Base-by-base conservation (phyloP, 92 coral and sea anemone genomes). In the Diadumene lineata region DNA sequence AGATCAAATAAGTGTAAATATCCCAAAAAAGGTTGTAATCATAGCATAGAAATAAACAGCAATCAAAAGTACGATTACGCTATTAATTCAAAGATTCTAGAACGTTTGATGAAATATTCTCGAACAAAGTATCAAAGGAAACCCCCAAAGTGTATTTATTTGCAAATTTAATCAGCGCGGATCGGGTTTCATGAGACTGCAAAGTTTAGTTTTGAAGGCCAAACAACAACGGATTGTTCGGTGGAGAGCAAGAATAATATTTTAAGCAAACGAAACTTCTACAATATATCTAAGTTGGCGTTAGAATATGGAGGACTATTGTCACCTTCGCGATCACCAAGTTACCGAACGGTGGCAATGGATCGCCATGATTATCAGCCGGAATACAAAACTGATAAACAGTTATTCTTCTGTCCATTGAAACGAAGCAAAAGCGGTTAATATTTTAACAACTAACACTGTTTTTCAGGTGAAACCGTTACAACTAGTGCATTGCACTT, bases 391-490 rank as follows among this genome's bases (percentile, higher is more conserved):
- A 38, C 48, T 23, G 58, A 13, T 29, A 60, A 73, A 73, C 46
- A 73, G 34, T 44, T 25, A 28, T 58, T 58, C 23, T 29, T 60
- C 68, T 73, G 78, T 70, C 75, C 64, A 38, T 53, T 53, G 64
- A 53, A 57, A 13, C 46, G 57, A 32, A 43, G 43, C 48, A 73
- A 73, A 72, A 73, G 21, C 78, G 64, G 56, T 73, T 73, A 73
- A 58, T 73, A 61, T 73, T 73, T 58, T 64, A 73, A 73, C 50
- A 73, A 55, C 34, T 34, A 73, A 73, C 68, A 58, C 53, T 23
- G 31, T 60, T 55, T 77, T 53, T 44, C 82, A 51, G 74, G 74
- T 77, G 57, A 66, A 77, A 77, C 82, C 82, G 82, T 77, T 77
- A 77, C 60, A 17, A 51, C 33, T 56, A 77, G 53, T 62, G 67